A percentile compares a stretch with the other conserved stretches of the same genome.
Conservation (phyloP, 2,113 vertebrate species). For the Tetraodon nigroviridis region DNA sequence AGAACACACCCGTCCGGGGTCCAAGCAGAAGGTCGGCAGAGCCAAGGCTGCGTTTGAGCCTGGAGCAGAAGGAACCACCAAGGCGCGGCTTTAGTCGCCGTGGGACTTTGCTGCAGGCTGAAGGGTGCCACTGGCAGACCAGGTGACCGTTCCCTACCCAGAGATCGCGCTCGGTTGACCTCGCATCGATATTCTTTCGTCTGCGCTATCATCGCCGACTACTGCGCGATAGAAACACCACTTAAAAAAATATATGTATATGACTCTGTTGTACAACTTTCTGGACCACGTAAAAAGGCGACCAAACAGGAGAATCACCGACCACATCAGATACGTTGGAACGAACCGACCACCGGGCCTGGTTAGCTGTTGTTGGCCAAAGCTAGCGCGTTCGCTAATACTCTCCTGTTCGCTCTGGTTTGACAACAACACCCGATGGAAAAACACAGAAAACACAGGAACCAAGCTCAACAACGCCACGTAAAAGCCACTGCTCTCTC, state of each 20-base stretch:
- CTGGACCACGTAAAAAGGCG: conserved; percentile 52
- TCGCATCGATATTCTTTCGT: conserved; percentile 28
- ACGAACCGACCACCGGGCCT: conserved; percentile 47
- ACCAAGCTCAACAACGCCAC: conserved; percentile 24
- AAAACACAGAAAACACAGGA: conserved; percentile 41
- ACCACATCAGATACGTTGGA: conserved; percentile 48
- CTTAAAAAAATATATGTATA: conserved; percentile 62
- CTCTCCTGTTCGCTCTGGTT: conserved; percentile 32
- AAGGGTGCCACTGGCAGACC: conserved; percentile 58
- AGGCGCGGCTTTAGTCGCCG: conserved; percentile 3
- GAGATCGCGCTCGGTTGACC: conserved; percentile 31
- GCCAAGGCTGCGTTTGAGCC: conserved; percentile 53
- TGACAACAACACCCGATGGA: conserved; percentile 36
- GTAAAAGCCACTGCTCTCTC: background rate
- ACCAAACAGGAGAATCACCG: conserved; percentile 46
- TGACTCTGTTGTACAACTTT: conserved; percentile 65
- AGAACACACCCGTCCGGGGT: conserved; percentile 34
- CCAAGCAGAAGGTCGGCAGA: conserved; percentile 47
- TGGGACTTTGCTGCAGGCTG: conserved; percentile 37
- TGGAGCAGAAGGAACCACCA: conserved; percentile 38
- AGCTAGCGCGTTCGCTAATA: conserved; percentile 54
- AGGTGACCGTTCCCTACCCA: conserved; percentile 30
- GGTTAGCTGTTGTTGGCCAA: conserved; percentile 50
- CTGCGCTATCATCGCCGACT: conserved; percentile 33
- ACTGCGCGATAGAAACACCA: conserved; percentile 50